Base-by-base conservation (phyloP, 2,113 vertebrate species). In the Pteropus alecto region DNA sequence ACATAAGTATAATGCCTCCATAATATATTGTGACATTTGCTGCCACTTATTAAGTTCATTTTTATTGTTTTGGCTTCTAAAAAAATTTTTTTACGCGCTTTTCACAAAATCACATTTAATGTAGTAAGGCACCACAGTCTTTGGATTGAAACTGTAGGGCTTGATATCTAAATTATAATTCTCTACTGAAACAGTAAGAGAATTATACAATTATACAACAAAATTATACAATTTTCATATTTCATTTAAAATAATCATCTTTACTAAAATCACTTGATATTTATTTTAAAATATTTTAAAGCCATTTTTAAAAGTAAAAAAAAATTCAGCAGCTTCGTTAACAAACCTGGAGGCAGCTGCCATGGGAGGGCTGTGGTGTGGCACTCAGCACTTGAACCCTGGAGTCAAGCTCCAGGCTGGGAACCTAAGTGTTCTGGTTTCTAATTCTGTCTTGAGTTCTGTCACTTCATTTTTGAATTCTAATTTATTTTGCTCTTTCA, bases 281-380 rank as follows among this genome's bases (percentile, higher is more conserved):
- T 85, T 88, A 88, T 76, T 77, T 91, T 22, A 73, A 94, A 93
- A 90, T 87, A 84, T 67, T 88, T 90, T 61, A 89, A 95, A 71
- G 13, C 63, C 19, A 67, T 38, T 79, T 79, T 93, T 78, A 12
- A 79, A 90, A 88, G 58, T 84, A 93, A 93, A 90, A 41, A 41
- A 91, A 41, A 90, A 51, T 26, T 78, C 10, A 43, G 33, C 8
- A 41, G 26, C 26, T 78, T 86, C 14, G n/a, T 86, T 70, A 71
- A 54, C 38, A 84, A 79, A 71, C 19, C 30, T 21, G 19, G 7
- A 94, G n/a, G 8, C 33, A 89, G 60, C 38, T 71, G 13, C 79
- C 54, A 38, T 14, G 6, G 65, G 30, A 41, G n/a, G 48, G 6
- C 48, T 68, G 5, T 14, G 3, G 0, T 76, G 19, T 21, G 48